phyloP scores from a whole-genome alignment of 1,140 invertebrate species.

The Ephestia elutella region DNA sequence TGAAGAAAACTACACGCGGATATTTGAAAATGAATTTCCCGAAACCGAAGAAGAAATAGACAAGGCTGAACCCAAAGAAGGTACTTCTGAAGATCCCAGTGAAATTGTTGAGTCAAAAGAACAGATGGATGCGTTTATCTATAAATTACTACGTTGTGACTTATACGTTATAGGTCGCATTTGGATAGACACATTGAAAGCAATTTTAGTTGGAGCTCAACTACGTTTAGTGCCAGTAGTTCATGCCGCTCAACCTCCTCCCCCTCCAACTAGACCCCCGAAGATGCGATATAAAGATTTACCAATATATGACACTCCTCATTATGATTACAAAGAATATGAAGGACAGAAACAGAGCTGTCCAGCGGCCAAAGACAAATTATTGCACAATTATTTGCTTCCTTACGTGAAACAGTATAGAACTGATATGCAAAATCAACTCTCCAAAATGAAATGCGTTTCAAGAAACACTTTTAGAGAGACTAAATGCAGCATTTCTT shows the following conservation, averaged over 20 bases:
- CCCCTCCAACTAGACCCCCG: conserved; percentile 36
- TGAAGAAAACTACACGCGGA: not conserved
- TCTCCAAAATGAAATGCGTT: conserved; percentile 19
- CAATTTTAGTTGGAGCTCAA: conserved; percentile 33
- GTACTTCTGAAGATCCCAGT: not conserved
- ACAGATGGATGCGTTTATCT: conserved; percentile 18
- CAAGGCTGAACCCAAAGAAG: not conserved
- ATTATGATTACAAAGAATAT: conserved; percentile 48
- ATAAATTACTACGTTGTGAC: conserved; percentile 28
- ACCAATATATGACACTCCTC: conserved; percentile 49
- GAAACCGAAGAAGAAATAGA: not conserved
- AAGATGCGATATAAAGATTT: conserved; percentile 53
- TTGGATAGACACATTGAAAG: conserved; percentile 41
- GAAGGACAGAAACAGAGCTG: conserved; percentile 32
- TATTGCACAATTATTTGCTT: conserved; percentile 34
- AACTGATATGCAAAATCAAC: conserved; percentile 9
- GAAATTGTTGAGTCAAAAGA: conserved; percentile 24
- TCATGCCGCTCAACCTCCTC: conserved; percentile 26
- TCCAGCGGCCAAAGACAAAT: conserved; percentile 32
- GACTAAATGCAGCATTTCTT: conserved; percentile 13
- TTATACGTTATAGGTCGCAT: conserved; percentile 41
- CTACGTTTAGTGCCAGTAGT: conserved; percentile 36
- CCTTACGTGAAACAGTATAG: conserved; percentile 35
- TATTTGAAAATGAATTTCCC: not conserved
- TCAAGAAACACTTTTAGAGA: conserved; percentile 12